A percentile compares a stretch with the other conserved stretches of the same genome.
Evolutionary conservation across 2,888 invertebrate species (phyloP).

Genomic region (Leptinotarsa rubiginosa): DNA sequence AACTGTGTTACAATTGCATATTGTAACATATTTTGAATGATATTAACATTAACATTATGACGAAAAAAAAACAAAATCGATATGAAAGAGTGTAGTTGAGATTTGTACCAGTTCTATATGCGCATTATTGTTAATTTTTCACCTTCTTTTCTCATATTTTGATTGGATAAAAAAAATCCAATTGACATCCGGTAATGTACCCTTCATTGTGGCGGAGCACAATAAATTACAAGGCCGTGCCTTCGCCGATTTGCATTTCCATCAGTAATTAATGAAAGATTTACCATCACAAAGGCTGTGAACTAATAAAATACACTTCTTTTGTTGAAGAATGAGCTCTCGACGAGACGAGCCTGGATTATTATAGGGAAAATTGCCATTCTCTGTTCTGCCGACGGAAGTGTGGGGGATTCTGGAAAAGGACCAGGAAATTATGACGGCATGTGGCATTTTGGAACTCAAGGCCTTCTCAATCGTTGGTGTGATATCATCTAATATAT

Average conservation of each 20-base stretch:
- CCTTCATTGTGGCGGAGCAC: conserved; percentile 40
- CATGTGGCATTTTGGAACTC: not conserved
- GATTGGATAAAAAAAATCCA: not conserved
- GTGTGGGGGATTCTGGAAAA: not conserved
- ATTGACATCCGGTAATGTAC: conserved; percentile 24
- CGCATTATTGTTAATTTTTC: not conserved
- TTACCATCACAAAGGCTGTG: conserved; percentile 44
- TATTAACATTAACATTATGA: too few species aligned
- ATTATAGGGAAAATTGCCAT: conserved; percentile 4
- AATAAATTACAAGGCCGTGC: conserved; percentile 39
- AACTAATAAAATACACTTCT: conserved; percentile 42
- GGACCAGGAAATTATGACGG: not conserved
- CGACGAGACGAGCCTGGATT: conserved; percentile 18
- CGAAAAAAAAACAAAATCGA: too few species aligned
- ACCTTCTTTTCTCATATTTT: not conserved
- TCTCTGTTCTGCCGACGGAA: not conserved
- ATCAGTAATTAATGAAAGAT: conserved; percentile 48
- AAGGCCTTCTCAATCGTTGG: not conserved
- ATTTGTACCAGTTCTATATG: too few species aligned
- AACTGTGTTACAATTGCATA: too few species aligned
- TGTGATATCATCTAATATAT: not conserved
- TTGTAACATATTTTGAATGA: too few species aligned
- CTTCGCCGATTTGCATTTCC: conserved; percentile 44
- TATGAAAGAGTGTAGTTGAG: too few species aligned
- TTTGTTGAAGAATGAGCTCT: conserved; percentile 35